phyloP scores from a whole-genome alignment of 2,888 invertebrate species.

The Heliconius aoede region DNA sequence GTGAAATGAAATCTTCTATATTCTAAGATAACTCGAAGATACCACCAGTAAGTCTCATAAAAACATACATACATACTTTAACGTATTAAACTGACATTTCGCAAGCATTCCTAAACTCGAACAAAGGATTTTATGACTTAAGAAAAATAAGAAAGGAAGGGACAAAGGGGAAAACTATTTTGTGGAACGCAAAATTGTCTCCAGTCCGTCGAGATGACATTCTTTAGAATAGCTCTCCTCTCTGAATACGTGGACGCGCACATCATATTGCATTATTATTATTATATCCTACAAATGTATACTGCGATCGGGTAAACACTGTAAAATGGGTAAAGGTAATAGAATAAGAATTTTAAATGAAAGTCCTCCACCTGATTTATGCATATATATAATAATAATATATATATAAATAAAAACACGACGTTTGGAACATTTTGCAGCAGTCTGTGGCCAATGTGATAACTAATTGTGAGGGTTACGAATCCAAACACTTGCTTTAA shows the following conservation, averaged over 20 bases:
- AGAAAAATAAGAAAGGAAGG: constrained; percentile 36
- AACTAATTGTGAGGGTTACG: no score
- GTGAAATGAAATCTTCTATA: background rate
- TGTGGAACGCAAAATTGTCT: constrained; percentile 43
- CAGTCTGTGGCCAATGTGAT: no score
- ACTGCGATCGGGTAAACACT: background rate
- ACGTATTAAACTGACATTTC: constrained; percentile 36
- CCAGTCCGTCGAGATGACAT: constrained; percentile 42
- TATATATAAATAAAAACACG: no score
- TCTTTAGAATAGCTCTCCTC: constrained; percentile 45
- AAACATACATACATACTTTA: constrained; percentile 24
- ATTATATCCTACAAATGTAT: background rate
- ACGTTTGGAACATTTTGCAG: no score
- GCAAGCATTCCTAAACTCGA: constrained; percentile 34
- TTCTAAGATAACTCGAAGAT: background rate
- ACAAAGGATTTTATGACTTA: constrained; percentile 44
- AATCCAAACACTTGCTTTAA: no score
- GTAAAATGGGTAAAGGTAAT: no score
- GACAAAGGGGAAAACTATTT: constrained; percentile 42
- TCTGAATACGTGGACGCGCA: constrained; percentile 13
- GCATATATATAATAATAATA: no score
- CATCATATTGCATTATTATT: constrained; percentile 30
- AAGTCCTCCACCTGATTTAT: no score
- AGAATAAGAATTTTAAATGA: no score
- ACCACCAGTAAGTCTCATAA: constrained; percentile 1